A percentile compares a stretch with the other conserved stretches of the same genome.
These are phyloP conservation scores for Buathra laborator DNA, from an alignment of 2,888 invertebrate species.

Conservation along the genomic window DNA sequence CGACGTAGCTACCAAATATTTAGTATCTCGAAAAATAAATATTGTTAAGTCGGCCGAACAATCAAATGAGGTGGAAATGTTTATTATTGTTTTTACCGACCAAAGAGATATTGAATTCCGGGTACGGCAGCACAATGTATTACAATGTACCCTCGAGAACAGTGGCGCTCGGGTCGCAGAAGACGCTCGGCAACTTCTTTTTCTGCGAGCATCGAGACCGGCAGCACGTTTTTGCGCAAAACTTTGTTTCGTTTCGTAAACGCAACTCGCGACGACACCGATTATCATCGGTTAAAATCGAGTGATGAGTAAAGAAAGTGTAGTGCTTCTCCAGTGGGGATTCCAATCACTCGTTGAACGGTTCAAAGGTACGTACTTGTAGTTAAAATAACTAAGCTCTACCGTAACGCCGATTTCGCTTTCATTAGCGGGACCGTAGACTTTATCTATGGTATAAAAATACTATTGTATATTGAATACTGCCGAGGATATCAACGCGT, in stretches of 20 bases:
- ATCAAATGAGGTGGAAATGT: background rate
- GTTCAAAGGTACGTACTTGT: background rate
- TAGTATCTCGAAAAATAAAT: background rate
- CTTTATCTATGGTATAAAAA: too few species aligned
- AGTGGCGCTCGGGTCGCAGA: background rate
- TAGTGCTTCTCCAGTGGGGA: background rate
- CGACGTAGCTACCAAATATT: background rate
- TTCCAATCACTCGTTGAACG: background rate
- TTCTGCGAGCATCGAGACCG: background rate
- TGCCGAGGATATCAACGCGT: too few species aligned
- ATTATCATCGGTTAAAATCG: background rate
- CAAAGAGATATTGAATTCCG: background rate
- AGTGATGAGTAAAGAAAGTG: background rate
- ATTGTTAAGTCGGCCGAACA: background rate
- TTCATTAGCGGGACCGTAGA: too few species aligned
- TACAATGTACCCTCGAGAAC: background rate
- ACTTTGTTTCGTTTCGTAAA: background rate
- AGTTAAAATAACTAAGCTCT: too few species aligned
- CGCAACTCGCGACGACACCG: too few species aligned
- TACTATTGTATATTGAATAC: too few species aligned
- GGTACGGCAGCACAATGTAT: background rate
- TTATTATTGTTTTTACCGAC: background rate
- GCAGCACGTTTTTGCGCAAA: background rate
- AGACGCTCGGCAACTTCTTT: background rate
- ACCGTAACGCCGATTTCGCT: too few species aligned